Evolutionary conservation across 2,888 invertebrate genomes (phyloP).

Genomic region (Biston betularia): DNA sequence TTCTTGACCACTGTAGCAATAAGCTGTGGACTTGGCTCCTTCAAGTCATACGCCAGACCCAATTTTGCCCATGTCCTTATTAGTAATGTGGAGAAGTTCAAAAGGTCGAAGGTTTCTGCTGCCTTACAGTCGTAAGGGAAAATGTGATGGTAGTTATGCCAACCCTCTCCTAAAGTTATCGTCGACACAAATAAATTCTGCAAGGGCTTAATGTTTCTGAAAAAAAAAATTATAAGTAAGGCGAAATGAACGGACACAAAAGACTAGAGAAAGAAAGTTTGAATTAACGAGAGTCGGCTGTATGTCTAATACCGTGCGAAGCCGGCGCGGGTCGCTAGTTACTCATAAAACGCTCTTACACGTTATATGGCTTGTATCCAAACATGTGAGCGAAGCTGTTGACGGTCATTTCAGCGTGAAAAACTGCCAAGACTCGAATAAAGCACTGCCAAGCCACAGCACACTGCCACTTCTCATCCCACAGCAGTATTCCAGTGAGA

Average conservation of each 20-base stretch:
- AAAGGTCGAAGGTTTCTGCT: constrained; percentile 51
- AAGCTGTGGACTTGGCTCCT: constrained; percentile 10
- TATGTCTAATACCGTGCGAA: too few relatives aligned
- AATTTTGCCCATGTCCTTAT: constrained; percentile 47
- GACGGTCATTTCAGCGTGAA: constrained; percentile 79
- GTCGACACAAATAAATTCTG: too few relatives aligned
- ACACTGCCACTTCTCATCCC: constrained; percentile 86
- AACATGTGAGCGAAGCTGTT: constrained; percentile 87
- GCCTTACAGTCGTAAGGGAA: constrained; percentile 59
- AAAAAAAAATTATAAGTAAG: too few relatives aligned
- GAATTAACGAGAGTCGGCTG: too few relatives aligned
- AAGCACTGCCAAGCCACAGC: constrained; percentile 88
- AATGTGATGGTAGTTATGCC: too few relatives aligned
- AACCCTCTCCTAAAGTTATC: too few relatives aligned
- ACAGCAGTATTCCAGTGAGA: constrained; percentile 20
- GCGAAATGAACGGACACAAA: too few relatives aligned
- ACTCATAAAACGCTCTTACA: constrained; percentile 24
- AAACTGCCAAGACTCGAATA: constrained; percentile 85
- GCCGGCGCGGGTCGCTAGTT: too few relatives aligned
- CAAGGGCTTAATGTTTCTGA: too few relatives aligned
- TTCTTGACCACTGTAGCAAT: too few relatives aligned
- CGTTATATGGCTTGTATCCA: constrained; percentile 78
- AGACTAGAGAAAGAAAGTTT: too few relatives aligned
- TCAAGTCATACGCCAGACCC: constrained; percentile 16
- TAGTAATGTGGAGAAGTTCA: constrained; percentile 44